Percentiles rank a stretch among this genome's conserved stretches.
phyloP scores from a whole-genome alignment of 2,797 vertebrate species.

The Esox lucius region DNA sequence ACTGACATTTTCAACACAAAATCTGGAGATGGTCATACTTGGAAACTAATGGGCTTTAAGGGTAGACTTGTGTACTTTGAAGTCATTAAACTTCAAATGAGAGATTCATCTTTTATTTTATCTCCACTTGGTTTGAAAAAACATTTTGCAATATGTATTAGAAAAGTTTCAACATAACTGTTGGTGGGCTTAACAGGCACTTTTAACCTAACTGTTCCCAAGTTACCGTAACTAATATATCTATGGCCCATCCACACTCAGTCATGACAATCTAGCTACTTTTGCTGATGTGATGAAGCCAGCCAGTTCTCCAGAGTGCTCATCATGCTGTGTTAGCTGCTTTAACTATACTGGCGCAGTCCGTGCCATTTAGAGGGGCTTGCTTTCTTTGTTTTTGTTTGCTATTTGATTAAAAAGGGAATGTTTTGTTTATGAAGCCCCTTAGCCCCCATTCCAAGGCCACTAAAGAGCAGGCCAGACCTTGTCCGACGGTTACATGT shows the following conservation, averaged over 20 bases:
- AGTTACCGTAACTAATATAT: too few species aligned
- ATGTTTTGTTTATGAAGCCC: conserved; percentile 63
- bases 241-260: background rate
- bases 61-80: too few species aligned
- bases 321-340: conserved; percentile 58
- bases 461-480: conserved; percentile 31
- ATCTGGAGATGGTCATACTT: too few species aligned
- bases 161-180: too few species aligned
- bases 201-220: too few species aligned
- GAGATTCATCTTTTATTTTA: too few species aligned
- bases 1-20: too few species aligned
- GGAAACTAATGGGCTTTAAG: too few species aligned
- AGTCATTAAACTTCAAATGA: too few species aligned
- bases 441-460: conserved; percentile 49
- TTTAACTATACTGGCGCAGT: conserved; percentile 46
- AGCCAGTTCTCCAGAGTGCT: conserved; percentile 49
- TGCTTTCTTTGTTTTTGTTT: conserved; percentile 65
- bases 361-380: conserved; percentile 47
- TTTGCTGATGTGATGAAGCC: conserved; percentile 31
- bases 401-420: conserved; percentile 65
- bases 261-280: conserved; percentile 6
- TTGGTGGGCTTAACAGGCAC: too few species aligned
- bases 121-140: too few species aligned
- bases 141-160: too few species aligned
- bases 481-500: conserved; percentile 31